phyloP scores from a whole-genome alignment of 2,113 vertebrate genomes.

The Nanorana parkeri region DNA sequence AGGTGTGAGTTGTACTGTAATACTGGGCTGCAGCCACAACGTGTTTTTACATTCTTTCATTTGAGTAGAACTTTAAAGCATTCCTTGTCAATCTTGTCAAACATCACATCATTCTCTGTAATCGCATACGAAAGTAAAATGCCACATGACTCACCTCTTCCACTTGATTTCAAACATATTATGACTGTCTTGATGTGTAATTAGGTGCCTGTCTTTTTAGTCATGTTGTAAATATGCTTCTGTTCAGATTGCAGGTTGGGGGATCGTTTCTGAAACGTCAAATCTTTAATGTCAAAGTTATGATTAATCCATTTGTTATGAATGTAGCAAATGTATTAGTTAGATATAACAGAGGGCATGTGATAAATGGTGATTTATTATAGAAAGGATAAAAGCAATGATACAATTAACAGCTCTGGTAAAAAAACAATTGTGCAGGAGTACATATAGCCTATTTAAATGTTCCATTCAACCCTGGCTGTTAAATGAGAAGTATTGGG shows the following conservation, averaged over 20 bases:
- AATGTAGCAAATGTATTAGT: too few relatives aligned
- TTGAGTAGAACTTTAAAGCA: not conserved
- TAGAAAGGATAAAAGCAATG: too few relatives aligned
- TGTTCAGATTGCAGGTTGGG: not conserved
- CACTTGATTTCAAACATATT: not conserved
- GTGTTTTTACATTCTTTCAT: too few relatives aligned
- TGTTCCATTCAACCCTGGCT: too few relatives aligned
- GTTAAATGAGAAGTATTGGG: too few relatives aligned
- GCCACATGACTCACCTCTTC: not conserved
- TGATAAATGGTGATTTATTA: too few relatives aligned
- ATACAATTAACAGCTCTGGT: too few relatives aligned
- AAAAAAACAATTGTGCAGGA: too few relatives aligned
- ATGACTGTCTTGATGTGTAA: not conserved
- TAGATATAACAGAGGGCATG: too few relatives aligned
- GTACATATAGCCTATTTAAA: too few relatives aligned
- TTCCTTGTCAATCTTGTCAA: conserved; percentile 3
- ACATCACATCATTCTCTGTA: conserved; percentile 7
- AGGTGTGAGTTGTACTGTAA: too few relatives aligned
- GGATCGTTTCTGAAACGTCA: not conserved
- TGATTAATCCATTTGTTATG: not conserved
- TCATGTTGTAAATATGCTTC: not conserved
- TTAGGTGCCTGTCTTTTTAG: not conserved
- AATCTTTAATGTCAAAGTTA: not conserved
- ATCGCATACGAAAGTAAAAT: not conserved
- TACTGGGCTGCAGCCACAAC: too few relatives aligned